A percentile compares a stretch with the other conserved stretches of the same genome.
These are phyloP conservation scores for Podarcis raffonei DNA, from an alignment of 2,113 vertebrate genomes.

Conservation along the genomic window DNA sequence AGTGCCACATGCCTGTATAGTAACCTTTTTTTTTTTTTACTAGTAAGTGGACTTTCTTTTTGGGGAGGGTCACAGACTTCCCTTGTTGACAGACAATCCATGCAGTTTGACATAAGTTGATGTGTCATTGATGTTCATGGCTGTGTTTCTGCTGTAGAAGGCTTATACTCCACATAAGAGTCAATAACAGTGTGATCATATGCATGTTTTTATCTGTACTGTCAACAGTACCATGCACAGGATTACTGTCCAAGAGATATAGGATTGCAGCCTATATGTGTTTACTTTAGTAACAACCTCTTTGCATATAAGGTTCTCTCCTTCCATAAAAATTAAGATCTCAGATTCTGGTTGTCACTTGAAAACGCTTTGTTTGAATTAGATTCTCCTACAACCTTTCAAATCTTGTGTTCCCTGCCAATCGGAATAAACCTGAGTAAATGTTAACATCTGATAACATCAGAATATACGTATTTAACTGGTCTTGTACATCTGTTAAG, in stretches of 20 bases:
- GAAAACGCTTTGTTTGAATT: neutral
- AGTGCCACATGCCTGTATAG: neutral
- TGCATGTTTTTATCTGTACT: no score
- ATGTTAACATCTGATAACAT: neutral
- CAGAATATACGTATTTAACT: neutral
- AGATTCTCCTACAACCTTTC: neutral
- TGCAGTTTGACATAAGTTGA: no score
- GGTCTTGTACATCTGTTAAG: neutral
- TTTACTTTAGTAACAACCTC: neutral
- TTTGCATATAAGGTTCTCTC: neutral
- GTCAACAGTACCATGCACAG: no score
- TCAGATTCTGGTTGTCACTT: neutral
- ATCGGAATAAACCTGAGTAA: neutral
- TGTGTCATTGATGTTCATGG: no score
- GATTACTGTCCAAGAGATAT: no score
- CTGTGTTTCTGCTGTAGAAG: neutral
- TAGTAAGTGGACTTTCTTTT: no score
- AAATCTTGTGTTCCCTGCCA: neutral
- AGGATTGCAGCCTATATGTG: neutral
- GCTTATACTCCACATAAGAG: neutral
- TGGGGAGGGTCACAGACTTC: no score
- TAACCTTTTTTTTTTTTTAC: no score
- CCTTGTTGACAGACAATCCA: no score
- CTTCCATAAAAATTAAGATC: neutral
- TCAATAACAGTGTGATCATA: no score